These are phyloP conservation scores for Uloborus diversus DNA, from an alignment of 1,140 invertebrate genomes.

Conservation along the genomic window DNA sequence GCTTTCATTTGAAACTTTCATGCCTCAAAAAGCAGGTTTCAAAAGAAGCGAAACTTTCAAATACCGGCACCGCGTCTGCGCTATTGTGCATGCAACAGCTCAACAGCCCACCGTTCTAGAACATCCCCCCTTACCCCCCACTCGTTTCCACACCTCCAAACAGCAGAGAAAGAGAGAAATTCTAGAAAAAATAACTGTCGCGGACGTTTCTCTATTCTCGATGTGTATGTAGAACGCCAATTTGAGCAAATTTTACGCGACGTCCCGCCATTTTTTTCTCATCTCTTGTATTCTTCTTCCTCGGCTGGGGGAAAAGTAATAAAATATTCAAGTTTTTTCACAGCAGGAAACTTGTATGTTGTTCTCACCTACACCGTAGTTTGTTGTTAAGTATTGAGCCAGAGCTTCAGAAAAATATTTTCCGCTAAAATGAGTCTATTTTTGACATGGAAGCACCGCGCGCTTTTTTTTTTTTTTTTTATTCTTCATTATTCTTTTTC, in stretches of 20 bases:
- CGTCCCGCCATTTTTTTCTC: background rate
- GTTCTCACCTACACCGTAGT: constrained; percentile 19
- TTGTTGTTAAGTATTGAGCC: background rate
- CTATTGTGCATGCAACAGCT: background rate
- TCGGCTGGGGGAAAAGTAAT: background rate
- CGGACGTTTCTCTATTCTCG: constrained; percentile 5
- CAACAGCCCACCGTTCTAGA: background rate
- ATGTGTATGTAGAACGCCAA: constrained; percentile 26
- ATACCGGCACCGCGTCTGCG: background rate
- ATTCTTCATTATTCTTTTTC: background rate
- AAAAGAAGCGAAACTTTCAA: background rate
- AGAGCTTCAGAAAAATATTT: constrained; percentile 19
- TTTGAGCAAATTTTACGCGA: constrained; percentile 37
- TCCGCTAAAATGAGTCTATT: constrained; percentile 28
- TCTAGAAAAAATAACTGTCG: constrained; percentile 23
- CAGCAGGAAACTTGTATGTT: constrained; percentile 5
- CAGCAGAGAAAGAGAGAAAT: constrained; percentile 7
- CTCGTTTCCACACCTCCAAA: constrained; percentile 17
- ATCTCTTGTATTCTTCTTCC: background rate
- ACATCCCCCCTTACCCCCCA: background rate
- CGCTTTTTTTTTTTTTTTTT: constrained; percentile 18
- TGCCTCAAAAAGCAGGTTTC: background rate
- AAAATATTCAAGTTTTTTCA: constrained; percentile 34
- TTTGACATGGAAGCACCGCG: background rate
- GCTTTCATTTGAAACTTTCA: background rate